Evolutionary conservation across 2,888 invertebrate species (phyloP).

Genomic region (Thalpophila matura): DNA sequence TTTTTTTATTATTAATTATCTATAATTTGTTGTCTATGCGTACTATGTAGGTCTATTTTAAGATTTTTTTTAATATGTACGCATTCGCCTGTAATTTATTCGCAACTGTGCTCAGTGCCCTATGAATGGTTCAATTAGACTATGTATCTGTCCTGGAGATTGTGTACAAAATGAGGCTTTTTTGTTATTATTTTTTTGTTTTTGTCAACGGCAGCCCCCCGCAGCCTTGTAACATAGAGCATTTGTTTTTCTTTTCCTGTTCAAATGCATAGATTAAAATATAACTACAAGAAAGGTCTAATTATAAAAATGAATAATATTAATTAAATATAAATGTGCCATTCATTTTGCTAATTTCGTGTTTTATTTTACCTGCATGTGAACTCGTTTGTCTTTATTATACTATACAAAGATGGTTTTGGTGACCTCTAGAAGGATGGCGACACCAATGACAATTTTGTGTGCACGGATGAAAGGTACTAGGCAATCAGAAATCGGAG

Average conservation of each 20-base stretch:
- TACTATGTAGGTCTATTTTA: constrained; percentile 72
- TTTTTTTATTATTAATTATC: constrained; percentile 82
- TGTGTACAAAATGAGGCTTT: constrained; percentile 83
- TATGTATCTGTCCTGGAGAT: constrained; percentile 81
- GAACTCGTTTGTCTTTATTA: neutral
- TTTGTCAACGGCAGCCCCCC: constrained; percentile 74
- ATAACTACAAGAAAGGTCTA: constrained; percentile 89
- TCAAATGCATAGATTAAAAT: constrained; percentile 87
- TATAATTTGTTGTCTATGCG: constrained; percentile 82
- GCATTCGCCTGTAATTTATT: constrained; percentile 78
- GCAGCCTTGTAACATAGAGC: constrained; percentile 80
- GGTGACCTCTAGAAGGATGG: no score
- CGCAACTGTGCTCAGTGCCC: constrained; percentile 74
- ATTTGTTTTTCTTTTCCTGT: constrained; percentile 78
- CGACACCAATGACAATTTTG: no score
- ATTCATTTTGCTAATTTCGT: constrained; percentile 90
- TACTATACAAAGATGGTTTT: no score
- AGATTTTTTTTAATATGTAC: constrained; percentile 70
- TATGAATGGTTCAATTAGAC: constrained; percentile 75
- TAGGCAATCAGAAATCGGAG: no score
- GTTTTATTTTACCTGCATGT: constrained; percentile 80
- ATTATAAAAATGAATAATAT: constrained; percentile 91
- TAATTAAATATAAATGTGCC: constrained; percentile 91
- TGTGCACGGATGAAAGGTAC: no score
- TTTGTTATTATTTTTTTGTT: constrained; percentile 75